Conservation (phyloP, 2,797 vertebrate species). For the Myotis planiceps region DNA sequence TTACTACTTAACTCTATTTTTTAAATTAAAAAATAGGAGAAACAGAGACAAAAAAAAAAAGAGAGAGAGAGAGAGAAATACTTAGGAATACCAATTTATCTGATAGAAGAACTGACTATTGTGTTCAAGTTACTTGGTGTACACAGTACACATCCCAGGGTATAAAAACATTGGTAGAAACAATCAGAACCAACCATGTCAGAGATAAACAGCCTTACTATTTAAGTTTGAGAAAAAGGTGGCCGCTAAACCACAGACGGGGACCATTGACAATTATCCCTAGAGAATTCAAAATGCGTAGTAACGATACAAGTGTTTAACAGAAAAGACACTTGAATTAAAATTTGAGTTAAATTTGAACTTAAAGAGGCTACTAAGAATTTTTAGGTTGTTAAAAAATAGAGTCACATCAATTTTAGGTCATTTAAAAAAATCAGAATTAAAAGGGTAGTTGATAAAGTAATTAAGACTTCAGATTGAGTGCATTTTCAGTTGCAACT, state of each 20-base stretch:
- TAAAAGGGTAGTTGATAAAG: neutral
- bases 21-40: neutral
- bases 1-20: neutral
- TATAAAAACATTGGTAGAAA: neutral
- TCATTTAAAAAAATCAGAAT: neutral
- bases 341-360: neutral
- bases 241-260: neutral
- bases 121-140: neutral
- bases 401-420: neutral
- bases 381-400: neutral
- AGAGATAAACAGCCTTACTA: neutral
- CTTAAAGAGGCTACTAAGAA: neutral
- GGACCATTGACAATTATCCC: neutral
- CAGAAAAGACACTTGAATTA: neutral
- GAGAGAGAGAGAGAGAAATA: neutral
- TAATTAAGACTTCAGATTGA: neutral
- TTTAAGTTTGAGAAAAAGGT: neutral
- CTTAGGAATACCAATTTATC: neutral
- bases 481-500: neutral
- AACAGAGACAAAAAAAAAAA: neutral
- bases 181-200: neutral
- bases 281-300: neutral
- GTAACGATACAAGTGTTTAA: neutral
- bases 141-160: neutral
- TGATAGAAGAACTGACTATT: neutral